Evolutionary conservation across 2,888 invertebrate genomes (phyloP).

Genomic region (Odontomyia ornata): DNA sequence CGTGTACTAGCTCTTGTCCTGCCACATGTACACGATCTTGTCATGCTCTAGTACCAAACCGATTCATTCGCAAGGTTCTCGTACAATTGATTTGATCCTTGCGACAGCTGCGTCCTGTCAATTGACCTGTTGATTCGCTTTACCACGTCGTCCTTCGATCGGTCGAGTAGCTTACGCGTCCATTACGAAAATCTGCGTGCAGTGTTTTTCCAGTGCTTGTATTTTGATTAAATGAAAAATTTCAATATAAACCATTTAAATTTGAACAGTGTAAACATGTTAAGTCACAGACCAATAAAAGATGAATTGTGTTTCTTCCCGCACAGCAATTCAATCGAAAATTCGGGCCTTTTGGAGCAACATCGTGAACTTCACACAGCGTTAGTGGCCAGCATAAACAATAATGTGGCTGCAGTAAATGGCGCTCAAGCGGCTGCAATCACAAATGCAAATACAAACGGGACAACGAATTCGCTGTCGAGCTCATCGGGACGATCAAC

Average conservation of each 20-base stretch:
- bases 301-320: slow-evolving; percentile 55
- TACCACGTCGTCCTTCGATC: background rate
- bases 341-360: slow-evolving; percentile 62
- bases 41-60: slow-evolving; percentile 23
- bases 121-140: slow-evolving; percentile 36
- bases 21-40: slow-evolving; percentile 27
- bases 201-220: background rate
- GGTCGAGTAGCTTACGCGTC: background rate
- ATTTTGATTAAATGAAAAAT: background rate
- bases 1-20: background rate
- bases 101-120: slow-evolving; percentile 23
- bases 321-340: slow-evolving; percentile 68
- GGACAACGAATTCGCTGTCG: slow-evolving; percentile 67
- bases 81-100: slow-evolving; percentile 5
- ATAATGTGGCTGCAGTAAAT: slow-evolving; percentile 62
- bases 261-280: slow-evolving; percentile 38
- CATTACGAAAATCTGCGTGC: background rate
- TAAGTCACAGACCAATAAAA: slow-evolving; percentile 44
- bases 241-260: background rate
- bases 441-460: slow-evolving; percentile 49
- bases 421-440: slow-evolving; percentile 59
- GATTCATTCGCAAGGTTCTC: background rate
- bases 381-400: slow-evolving; percentile 67
- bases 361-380: slow-evolving; percentile 63
- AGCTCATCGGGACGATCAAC: slow-evolving; percentile 80